A percentile compares a stretch with the other conserved stretches of the same genome.
phyloP scores from a whole-genome alignment of 2,888 invertebrate genomes.

The Dyspetes luteomarginatus region DNA sequence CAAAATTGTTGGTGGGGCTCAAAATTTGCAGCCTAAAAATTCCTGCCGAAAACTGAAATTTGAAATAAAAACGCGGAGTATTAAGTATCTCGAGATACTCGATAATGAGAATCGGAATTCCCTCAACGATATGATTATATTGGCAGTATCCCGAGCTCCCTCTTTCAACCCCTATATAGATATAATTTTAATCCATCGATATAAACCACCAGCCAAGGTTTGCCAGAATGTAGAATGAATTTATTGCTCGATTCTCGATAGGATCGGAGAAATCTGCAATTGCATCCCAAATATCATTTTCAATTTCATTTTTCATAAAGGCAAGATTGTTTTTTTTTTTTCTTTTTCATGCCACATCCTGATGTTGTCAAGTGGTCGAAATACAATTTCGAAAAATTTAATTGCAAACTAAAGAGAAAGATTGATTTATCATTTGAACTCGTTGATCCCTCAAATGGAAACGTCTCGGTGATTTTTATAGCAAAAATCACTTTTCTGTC shows the following conservation, averaged over 20 bases:
- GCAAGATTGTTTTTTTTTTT: too few species aligned
- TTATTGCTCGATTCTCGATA: conserved; percentile 44
- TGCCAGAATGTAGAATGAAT: conserved; percentile 14
- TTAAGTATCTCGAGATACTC: conserved; percentile 25
- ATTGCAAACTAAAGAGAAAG: too few species aligned
- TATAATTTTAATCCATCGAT: neutral
- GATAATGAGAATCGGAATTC: conserved; percentile 64
- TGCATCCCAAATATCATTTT: conserved; percentile 24
- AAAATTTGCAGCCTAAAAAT: neutral
- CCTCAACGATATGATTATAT: conserved; percentile 58
- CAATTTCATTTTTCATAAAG: conserved; percentile 14
- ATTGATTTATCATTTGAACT: too few species aligned
- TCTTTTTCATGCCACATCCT: neutral
- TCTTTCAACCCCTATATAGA: neutral
- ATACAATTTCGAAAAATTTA: neutral
- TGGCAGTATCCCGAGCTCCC: neutral
- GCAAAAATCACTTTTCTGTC: too few species aligned
- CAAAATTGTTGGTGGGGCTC: neutral
- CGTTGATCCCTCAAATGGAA: too few species aligned
- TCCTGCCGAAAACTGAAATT: neutral
- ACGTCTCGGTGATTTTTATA: too few species aligned
- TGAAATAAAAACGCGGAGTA: conserved; percentile 37
- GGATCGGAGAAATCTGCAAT: conserved; percentile 39
- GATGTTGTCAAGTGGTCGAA: neutral
- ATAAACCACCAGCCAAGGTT: conserved; percentile 14